Evolutionary conservation across 1,140 invertebrate species (phyloP), one percentile per base, ranked within the genome.

Genomic region (Apis cerana): DNA sequence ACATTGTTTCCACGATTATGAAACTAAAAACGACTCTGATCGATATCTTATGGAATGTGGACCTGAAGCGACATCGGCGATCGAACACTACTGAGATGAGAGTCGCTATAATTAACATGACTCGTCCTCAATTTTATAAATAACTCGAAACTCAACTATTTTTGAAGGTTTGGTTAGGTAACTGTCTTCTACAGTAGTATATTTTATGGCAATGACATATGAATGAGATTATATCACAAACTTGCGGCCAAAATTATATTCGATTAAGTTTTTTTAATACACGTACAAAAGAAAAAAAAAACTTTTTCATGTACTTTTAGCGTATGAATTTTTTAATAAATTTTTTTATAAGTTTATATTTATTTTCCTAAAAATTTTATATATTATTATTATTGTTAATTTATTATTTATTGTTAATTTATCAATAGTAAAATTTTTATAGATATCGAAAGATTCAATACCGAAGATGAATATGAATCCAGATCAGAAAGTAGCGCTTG

Each of bases 111-210:
- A 91, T 91, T 92, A 92, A 82, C 83, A 12, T 48, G 59, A 67
- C 59, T 76, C 75, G 91, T 85, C 86, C 90, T 80, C 87, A 82
- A 90, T 93, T 65, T 89, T 92, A 92, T 93, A 93, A 93, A 91
- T 92, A 91, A 87, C 82, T 80, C 61, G 72, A 87, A 90, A 91
- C 74, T 86, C 71, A 89, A 78, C 83, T 92, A 92, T 88, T 90
- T 90, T 84, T 77, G 75, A 90, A 76, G 83, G 76, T 89, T 78
- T 48, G 56, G 85, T 90, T 91, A 85, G 80, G 79, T 79, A 89
- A 88, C 83, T 87, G 17, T 83, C 69, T 82, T 84, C 84, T 79
- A 65, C 21, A 70, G 43, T 79, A 80, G n/a, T 71, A 75, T 78
- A 86, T 78, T 61, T 78, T 48, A 68, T 67, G 61, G 13, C 48